Percentiles rank a stretch among this genome's conserved stretches.
Evolutionary conservation across 2,113 vertebrate species (phyloP).

Genomic region (Chamaea fasciata): DNA sequence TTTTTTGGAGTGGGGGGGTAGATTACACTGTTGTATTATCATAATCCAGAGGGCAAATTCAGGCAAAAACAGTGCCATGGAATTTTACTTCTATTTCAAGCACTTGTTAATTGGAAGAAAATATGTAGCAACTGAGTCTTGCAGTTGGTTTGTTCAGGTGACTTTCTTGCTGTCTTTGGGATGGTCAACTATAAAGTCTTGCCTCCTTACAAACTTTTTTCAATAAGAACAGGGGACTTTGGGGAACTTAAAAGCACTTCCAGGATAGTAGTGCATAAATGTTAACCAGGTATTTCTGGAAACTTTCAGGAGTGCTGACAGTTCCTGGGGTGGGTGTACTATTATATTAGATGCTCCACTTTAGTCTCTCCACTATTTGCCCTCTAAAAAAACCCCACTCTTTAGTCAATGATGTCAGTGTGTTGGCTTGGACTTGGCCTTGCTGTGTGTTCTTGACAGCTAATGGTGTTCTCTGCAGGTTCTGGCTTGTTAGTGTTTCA

Average conservation of each 20-base stretch:
- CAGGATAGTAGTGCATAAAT: not conserved
- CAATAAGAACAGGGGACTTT: not conserved
- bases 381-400: not conserved
- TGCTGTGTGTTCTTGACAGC: not conserved
- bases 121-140: not conserved
- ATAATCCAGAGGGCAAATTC: not conserved
- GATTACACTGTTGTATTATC: not conserved
- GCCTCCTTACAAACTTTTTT: not conserved
- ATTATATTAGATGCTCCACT: fast-evolving
- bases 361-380: not conserved
- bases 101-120: not conserved
- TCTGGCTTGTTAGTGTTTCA: not conserved
- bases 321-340: not conserved
- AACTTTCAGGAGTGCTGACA: not conserved
- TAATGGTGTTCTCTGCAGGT: not conserved
- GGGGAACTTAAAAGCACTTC: not conserved
- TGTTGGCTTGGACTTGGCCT: not conserved
- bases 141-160: not conserved
- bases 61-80: not conserved
- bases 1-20: no score
- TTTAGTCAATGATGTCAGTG: not conserved
- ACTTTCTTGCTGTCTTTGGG: not conserved
- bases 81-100: not conserved
- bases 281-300: not conserved
- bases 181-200: not conserved